Base-by-base conservation (phyloP, 2,113 vertebrate species). In the Piprites chloris region DNA sequence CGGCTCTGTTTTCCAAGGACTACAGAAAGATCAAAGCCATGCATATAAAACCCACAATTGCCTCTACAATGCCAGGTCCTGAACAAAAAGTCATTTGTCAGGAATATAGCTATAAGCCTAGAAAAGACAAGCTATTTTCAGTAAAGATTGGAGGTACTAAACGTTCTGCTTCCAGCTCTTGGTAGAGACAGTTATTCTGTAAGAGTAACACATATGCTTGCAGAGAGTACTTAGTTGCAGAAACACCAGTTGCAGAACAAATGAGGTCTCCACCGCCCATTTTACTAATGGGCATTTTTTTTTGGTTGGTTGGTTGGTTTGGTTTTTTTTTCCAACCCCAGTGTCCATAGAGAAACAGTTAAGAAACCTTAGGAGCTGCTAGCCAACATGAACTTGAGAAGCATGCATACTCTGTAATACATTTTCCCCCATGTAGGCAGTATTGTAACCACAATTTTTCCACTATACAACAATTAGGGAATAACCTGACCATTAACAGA, bases 1-100 rank as follows among this genome's bases (percentile, higher is more conserved):
- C 3, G 16, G 42, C 42, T 90, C 66, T 91, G 37, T 86, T 94
- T 94, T 91, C 80, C 84, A 96, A 81, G 59, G 73, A 95, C 81
- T 73, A 37, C 81, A 55, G 39, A 80, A 90, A 96, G 89, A 89
- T 84, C 80, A 94, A 95, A 95, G 68, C 44, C 68, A 12, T 46
- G 47, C 59, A 53, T 21, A 62, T 41, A 88, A 90, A 94, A 33
- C 17, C 10, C 37, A 71, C 63, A 73, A 62, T 23, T 90, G 49
- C 66, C 79, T 92, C 49, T 73, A 61, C 33, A 79, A 55, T 39
- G 84, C 63, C 72, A 95, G 33, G 37, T 53, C 41, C 50, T 58
- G 55, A 95, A 83, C 72, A 92, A 73, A 90, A 88, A 47, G 19
- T 46, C 56, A 88, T 32, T 88, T 84, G 32, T 82, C 23, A 90